Conservation (phyloP, 2,888 invertebrate genomes). For the Saturnia pavonia region DNA sequence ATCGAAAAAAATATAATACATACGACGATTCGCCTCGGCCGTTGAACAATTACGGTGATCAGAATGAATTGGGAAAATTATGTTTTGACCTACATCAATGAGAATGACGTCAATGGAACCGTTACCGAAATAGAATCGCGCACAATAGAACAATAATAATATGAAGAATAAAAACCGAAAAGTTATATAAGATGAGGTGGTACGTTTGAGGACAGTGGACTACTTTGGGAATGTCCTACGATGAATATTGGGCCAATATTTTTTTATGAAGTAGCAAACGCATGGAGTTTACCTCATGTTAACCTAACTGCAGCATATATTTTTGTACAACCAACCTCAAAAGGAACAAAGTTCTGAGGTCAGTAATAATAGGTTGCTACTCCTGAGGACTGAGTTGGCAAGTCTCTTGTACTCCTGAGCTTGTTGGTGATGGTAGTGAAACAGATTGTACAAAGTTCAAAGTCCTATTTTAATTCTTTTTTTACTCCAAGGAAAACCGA, state of each 20-base stretch:
- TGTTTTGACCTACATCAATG: constrained; percentile 36
- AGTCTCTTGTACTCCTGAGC: no score
- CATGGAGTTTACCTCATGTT: no score
- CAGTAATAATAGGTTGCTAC: background rate
- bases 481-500: no score
- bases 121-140: constrained; percentile 36
- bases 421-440: no score
- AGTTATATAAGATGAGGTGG: no score
- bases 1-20: no score
- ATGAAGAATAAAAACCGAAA: background rate
- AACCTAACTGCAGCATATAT: no score
- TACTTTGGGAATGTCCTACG: no score
- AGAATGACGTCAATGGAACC: constrained; percentile 34
- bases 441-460: no score
- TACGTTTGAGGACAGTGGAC: background rate
- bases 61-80: constrained; percentile 41
- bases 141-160: constrained; percentile 16
- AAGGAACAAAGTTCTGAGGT: background rate
- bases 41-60: constrained; percentile 40
- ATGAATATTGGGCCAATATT: background rate
- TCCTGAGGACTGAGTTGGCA: background rate
- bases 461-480: no score
- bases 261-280: background rate
- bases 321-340: background rate
- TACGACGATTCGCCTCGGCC: constrained; percentile 18